phyloP scores from a whole-genome alignment of 2,888 invertebrate genomes.

The Gryllus longicercus region DNA sequence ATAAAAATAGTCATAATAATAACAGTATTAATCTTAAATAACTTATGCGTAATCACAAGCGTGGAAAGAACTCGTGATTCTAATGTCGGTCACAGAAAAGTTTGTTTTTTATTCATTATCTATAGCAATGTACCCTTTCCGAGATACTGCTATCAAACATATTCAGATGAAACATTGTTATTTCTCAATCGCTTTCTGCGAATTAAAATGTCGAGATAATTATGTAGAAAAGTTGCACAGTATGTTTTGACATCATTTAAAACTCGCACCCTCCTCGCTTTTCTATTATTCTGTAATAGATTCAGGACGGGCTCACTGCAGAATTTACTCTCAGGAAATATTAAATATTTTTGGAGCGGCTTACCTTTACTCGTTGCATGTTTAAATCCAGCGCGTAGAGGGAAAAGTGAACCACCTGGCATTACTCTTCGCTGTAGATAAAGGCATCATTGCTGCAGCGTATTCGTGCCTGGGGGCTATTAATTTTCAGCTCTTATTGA shows the following conservation, averaged over 20 bases:
- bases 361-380: neutral
- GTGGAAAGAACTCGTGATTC: too few relatives aligned
- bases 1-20: too few relatives aligned
- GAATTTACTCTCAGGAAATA: neutral
- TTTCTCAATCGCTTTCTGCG: too few relatives aligned
- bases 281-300: neutral
- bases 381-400: neutral
- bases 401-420: neutral
- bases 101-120: too few relatives aligned
- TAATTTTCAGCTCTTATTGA: neutral
- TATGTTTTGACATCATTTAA: neutral
- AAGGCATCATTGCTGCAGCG: neutral
- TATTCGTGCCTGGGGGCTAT: neutral
- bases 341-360: neutral
- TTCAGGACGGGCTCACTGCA: neutral
- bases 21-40: too few relatives aligned
- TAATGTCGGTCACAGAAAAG: too few relatives aligned
- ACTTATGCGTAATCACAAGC: too few relatives aligned
- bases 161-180: too few relatives aligned
- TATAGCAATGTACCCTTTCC: too few relatives aligned
- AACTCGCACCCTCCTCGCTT: neutral
- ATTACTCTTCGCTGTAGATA: neutral
- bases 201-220: neutral
- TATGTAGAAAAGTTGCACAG: neutral
- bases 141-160: too few relatives aligned